Base-by-base conservation (phyloP, 2,888 invertebrate species). In the Dicyrtoma fusca region DNA sequence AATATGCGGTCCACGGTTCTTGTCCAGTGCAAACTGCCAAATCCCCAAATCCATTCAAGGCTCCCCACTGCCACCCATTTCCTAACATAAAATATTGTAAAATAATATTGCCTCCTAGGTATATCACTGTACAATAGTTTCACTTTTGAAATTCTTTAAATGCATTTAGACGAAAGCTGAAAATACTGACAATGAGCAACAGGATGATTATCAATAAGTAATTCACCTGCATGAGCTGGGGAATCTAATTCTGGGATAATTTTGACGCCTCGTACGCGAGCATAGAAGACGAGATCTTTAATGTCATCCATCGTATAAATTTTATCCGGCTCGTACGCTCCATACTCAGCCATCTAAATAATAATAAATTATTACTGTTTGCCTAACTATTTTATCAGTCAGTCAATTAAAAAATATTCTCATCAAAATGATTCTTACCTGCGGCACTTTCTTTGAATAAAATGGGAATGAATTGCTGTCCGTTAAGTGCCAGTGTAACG, bases 381-480 rank as follows among this genome's bases (percentile, higher is more conserved):
- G 14, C 26, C 11, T n/a, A 42, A 44, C 14, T n/a, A 25, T 34
- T 62, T 14, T 3, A 57, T 34, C 14, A 19, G 83, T 49, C 19
- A n/a, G n/a, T n/a, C n/a, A n/a, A n/a, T n/a, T n/a, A n/a, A n/a
- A n/a, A 19, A n/a, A n/a, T n/a, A n/a, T n/a, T n/a, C n/a, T n/a
- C 2, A n/a, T 51, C 47, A 42, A 65, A 11, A 26, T 61, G 5
- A 14, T 14, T 21, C n/a, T 25, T 59, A 79, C 77, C 74, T 90
- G 86, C 0, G 93, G 93, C 77, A 87, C 87, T 13, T 88, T 88
- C 80, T 87, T 87, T 0, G 92, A 88, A 66, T 90, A 90, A 81
- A 94, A 90, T 0, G 97, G 96, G 82, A 97, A 97, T 79, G 96
- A 95, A 77, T 96, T 95, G 21, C 92, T 91, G 84, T 97, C 97